Conservation (phyloP, 2,113 vertebrate genomes). For the Chloebia gouldiae region DNA sequence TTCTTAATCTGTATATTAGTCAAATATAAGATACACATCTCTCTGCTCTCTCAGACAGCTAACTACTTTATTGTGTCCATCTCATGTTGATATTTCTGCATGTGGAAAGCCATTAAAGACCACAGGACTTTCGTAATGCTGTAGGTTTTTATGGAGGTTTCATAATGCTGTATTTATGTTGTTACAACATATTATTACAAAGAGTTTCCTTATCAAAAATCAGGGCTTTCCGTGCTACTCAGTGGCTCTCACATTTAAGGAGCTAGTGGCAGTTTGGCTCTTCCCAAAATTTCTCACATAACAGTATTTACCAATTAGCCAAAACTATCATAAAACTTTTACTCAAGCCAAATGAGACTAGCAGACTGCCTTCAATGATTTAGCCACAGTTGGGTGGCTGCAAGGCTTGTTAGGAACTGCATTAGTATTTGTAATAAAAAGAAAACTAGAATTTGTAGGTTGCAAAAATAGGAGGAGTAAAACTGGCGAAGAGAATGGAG, state of each 20-base stretch:
- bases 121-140: neutral
- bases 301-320: rapidly evolving
- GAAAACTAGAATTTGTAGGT: neutral
- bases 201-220: neutral
- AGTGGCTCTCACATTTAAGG: neutral
- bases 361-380: neutral
- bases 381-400: neutral
- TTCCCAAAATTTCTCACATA: neutral
- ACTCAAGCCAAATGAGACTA: neutral
- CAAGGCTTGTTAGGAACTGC: neutral
- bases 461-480: neutral
- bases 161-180: neutral
- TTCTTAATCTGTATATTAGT: neutral
- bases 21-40: neutral
- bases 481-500: neutral
- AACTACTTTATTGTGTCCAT: neutral
- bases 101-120: neutral
- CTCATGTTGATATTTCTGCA: neutral
- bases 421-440: neutral
- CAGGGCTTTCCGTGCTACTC: neutral
- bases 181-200: neutral
- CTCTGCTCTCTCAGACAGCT: neutral
- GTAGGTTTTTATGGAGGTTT: neutral
- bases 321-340: neutral
- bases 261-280: neutral